Evolutionary conservation across 2,797 vertebrate genomes (phyloP).

Genomic region (Strix occidentalis): DNA sequence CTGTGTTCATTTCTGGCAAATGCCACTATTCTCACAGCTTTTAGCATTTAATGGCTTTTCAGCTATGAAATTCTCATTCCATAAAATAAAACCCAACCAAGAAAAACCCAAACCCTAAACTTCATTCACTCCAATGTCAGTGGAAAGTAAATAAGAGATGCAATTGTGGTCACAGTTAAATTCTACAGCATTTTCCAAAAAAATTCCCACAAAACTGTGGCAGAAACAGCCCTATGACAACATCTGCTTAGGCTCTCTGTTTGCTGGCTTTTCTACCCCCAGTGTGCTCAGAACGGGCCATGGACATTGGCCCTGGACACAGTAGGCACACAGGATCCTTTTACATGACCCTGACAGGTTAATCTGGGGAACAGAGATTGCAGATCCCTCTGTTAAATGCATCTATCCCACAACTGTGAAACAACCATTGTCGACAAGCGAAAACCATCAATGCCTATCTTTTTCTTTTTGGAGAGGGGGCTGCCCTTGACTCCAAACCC

Average conservation of each 20-base stretch:
- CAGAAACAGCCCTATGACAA: neutral
- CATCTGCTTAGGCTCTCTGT: neutral
- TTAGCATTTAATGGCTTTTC: neutral
- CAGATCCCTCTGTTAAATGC: neutral
- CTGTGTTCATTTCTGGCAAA: neutral
- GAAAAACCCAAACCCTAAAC: neutral
- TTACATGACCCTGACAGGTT: neutral
- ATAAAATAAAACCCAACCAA: neutral
- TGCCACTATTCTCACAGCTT: neutral
- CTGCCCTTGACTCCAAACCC: neutral
- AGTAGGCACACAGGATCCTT: neutral
- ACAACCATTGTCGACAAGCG: neutral
- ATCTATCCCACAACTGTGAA: neutral
- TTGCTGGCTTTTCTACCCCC: neutral
- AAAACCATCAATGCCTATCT: neutral
- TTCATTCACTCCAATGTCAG: neutral
- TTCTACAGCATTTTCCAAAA: neutral
- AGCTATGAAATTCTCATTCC: neutral
- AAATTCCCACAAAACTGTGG: neutral
- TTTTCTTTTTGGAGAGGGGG: neutral
- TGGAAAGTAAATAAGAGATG: neutral
- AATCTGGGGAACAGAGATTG: neutral
- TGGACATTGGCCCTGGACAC: neutral
- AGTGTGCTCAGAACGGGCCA: accelerated
- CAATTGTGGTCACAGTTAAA: neutral